Evolutionary conservation across 2,113 vertebrate genomes (phyloP).

Genomic region (Xiphias gladius): DNA sequence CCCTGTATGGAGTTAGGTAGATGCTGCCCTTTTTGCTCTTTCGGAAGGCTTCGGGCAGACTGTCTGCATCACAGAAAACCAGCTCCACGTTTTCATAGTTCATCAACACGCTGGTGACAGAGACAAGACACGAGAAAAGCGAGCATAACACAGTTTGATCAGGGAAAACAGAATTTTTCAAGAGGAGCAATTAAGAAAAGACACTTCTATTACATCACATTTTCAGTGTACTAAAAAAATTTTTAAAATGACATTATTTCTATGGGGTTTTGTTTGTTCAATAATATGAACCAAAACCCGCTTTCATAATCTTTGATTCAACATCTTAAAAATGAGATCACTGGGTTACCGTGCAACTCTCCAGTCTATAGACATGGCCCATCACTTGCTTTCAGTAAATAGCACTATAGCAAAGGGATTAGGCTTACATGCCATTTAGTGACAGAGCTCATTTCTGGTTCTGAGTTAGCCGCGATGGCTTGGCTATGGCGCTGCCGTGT

Average conservation of each 20-base stretch:
- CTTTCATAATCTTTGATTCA: conserved; percentile 1
- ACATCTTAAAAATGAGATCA: conserved; percentile 47
- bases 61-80: conserved; percentile 90
- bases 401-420: conserved; percentile 61
- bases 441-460: conserved; percentile 29
- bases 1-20: conserved; percentile 96
- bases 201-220: neutral
- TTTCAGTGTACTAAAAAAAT: neutral
- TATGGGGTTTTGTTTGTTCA: neutral
- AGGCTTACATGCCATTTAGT: conserved; percentile 30
- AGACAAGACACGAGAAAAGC: conserved; percentile 8
- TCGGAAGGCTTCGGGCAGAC: conserved; percentile 92
- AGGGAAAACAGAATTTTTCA: too few relatives aligned
- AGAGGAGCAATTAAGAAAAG: too few relatives aligned
- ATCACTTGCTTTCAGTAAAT: conserved; percentile 44
- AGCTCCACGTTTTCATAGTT: conserved; percentile 94
- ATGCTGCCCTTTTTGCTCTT: conserved; percentile 95
- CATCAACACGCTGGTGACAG: conserved; percentile 86
- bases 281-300: neutral
- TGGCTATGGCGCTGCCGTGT: neutral
- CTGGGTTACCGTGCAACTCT: conserved; percentile 44
- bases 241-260: neutral
- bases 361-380: conserved; percentile 41
- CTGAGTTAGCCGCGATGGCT: conserved; percentile 29
- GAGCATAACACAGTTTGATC: too few relatives aligned